phyloP scores from a whole-genome alignment of 1,140 invertebrate genomes.

The Dendrolimus kikuchii region DNA sequence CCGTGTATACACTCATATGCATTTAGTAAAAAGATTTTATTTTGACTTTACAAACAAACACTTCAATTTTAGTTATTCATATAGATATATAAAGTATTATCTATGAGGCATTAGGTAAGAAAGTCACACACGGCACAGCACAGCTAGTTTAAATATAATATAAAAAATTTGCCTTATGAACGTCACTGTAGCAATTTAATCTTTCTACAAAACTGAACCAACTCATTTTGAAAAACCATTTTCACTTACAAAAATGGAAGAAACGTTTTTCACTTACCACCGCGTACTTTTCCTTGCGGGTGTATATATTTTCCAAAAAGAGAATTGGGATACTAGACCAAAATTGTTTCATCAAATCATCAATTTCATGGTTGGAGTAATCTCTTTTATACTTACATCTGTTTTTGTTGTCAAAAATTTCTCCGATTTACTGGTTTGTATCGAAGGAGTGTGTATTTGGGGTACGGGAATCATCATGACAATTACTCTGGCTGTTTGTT shows the following conservation, averaged over 20 bases:
- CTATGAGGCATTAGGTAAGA: no score
- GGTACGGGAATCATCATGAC: slow-evolving; percentile 52
- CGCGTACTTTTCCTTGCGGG: slow-evolving; percentile 41
- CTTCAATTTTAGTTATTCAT: no score
- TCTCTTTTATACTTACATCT: slow-evolving; percentile 45
- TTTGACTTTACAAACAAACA: no score
- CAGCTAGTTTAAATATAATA: no score
- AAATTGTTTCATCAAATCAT: slow-evolving; percentile 44
- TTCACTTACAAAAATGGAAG: slow-evolving; percentile 35
- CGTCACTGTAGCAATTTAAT: no score
- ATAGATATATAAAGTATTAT: no score
- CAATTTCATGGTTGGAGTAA: slow-evolving; percentile 35
- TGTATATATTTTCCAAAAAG: slow-evolving; percentile 43
- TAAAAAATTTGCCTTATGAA: no score
- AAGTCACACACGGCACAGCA: no score
- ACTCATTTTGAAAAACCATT: slow-evolving; percentile 15
- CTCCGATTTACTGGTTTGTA: slow-evolving; percentile 35
- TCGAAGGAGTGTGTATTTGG: slow-evolving; percentile 55
- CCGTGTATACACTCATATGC: no score
- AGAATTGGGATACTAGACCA: slow-evolving; percentile 36
- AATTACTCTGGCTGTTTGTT: slow-evolving; percentile 42
- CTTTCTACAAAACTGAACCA: no score
- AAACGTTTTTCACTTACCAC: slow-evolving; percentile 37
- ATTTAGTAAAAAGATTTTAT: no score
- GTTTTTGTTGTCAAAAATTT: slow-evolving; percentile 35